phyloP scores from a whole-genome alignment of 1,140 invertebrate genomes.

The Carcinoscorpius rotundicauda region DNA sequence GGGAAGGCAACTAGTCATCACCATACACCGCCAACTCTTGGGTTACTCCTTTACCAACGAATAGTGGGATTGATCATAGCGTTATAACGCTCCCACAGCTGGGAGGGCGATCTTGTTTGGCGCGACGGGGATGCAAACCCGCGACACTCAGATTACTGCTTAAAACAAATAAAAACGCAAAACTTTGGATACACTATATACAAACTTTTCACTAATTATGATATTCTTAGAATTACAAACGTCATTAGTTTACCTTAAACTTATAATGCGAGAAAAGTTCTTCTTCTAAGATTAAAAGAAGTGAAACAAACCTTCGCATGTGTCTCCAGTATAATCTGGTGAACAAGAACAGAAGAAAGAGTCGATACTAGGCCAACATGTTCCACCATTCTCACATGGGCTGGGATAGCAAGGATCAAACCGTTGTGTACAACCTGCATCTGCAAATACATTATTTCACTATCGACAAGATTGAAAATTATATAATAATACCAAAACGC shows the following conservation, averaged over 20 bases:
- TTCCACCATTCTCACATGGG: slow-evolving; percentile 59
- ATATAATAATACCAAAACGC: too few relatives aligned
- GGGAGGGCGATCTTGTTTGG: too few relatives aligned
- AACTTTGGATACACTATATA: not conserved
- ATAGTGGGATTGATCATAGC: too few relatives aligned
- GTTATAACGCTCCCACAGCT: too few relatives aligned
- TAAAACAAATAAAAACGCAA: not conserved
- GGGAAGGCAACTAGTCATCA: too few relatives aligned
- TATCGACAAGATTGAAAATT: not conserved
- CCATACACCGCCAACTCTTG: too few relatives aligned
- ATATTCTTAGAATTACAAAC: not conserved
- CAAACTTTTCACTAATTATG: not conserved
- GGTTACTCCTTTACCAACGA: too few relatives aligned
- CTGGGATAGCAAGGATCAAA: slow-evolving; percentile 54
- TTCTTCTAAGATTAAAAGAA: too few relatives aligned
- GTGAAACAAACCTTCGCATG: slow-evolving; percentile 48
- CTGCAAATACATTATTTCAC: slow-evolving; percentile 1
- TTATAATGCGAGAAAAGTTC: not conserved
- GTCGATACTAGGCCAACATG: slow-evolving; percentile 56
- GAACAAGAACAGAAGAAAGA: slow-evolving; percentile 59
- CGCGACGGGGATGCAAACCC: too few relatives aligned
- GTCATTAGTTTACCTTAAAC: not conserved
- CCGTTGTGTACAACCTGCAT: slow-evolving; percentile 41
- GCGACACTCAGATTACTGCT: too few relatives aligned
- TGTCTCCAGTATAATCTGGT: slow-evolving; percentile 55